A percentile compares a stretch with the other conserved stretches of the same genome.
Conservation (phyloP, 2,113 vertebrate species). For the Morone saxatilis region DNA sequence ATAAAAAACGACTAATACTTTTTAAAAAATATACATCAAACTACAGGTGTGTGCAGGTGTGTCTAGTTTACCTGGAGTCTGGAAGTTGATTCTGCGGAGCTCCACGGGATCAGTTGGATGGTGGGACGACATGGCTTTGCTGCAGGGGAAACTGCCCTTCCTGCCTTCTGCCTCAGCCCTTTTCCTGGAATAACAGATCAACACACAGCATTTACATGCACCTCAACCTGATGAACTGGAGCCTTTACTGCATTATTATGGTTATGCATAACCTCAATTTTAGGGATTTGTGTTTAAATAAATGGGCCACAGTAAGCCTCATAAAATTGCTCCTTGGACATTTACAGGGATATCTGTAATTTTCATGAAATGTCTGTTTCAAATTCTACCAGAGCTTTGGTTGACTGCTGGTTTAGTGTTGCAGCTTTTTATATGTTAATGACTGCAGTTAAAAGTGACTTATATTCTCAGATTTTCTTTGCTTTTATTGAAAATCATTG, state of each 20-base stretch:
- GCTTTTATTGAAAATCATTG: not conserved
- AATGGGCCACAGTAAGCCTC: not conserved
- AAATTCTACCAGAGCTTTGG: slow-evolving; percentile 3
- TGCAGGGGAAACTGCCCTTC: slow-evolving; percentile 97
- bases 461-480: not conserved
- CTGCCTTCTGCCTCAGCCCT: slow-evolving; percentile 96
- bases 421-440: slow-evolving; percentile 30
- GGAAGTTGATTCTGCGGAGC: slow-evolving; percentile 97
- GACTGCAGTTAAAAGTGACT: not conserved
- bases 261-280: not conserved
- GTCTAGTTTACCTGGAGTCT: slow-evolving; percentile 91
- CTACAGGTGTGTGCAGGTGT: not conserved
- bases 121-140: slow-evolving; percentile 96
- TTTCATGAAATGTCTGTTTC: slow-evolving; percentile 16
- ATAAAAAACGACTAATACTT: slow-evolving; percentile 15
- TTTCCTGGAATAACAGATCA: slow-evolving; percentile 86
- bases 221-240: slow-evolving; percentile 1
- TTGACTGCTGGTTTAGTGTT: slow-evolving; percentile 15
- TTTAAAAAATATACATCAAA: not conserved
- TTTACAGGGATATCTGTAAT: slow-evolving; percentile 20
- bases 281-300: slow-evolving; percentile 18
- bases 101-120: slow-evolving; percentile 98
- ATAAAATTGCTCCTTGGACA: slow-evolving; percentile 6
- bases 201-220: not conserved
- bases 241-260: not conserved